A percentile compares a stretch with the other conserved stretches of the same genome.
These are phyloP conservation scores for Oscheius sp. DNA, from an alignment of 2,888 invertebrate species.

Conservation along the genomic window DNA sequence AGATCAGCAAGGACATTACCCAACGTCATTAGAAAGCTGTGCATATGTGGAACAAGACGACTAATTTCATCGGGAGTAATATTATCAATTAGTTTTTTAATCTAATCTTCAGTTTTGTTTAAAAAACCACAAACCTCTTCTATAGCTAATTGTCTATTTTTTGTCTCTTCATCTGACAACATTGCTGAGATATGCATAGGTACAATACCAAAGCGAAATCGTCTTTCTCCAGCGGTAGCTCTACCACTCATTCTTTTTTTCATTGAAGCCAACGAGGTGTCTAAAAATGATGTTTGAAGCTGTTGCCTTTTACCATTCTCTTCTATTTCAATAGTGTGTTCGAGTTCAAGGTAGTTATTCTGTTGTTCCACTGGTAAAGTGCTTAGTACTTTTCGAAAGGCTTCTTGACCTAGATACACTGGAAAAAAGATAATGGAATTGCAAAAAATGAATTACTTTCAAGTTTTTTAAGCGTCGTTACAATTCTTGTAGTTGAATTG, in stretches of 20 bases:
- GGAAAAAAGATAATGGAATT: constrained; percentile 33
- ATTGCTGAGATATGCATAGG: constrained; percentile 72
- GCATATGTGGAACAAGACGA: constrained; percentile 77
- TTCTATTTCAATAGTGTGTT: constrained; percentile 21
- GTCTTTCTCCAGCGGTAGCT: constrained; percentile 25
- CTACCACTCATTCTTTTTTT: constrained; percentile 22
- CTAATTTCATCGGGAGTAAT: constrained; percentile 55
- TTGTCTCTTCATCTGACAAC: constrained; percentile 75
- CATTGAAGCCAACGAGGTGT: not conserved
- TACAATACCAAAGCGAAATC: constrained; percentile 71
- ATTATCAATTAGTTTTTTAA: constrained; percentile 74
- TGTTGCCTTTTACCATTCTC: not conserved
- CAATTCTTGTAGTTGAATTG: constrained; percentile 2
- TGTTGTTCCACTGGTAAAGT: constrained; percentile 25
- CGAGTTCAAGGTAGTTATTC: constrained; percentile 18
- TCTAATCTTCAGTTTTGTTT: constrained; percentile 65
- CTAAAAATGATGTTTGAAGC: not conserved
- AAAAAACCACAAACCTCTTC: constrained; percentile 38
- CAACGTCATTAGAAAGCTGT: constrained; percentile 77
- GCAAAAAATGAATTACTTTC: not conserved
- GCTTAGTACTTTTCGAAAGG: constrained; percentile 6
- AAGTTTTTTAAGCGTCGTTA: constrained; percentile 9
- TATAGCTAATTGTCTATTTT: constrained; percentile 44
- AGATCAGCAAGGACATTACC: constrained; percentile 77
- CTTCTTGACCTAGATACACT: constrained; percentile 30